A percentile compares a stretch with the other conserved stretches of the same genome.
phyloP scores from a whole-genome alignment of 2,888 invertebrate genomes.

The Apoda limacodes region DNA sequence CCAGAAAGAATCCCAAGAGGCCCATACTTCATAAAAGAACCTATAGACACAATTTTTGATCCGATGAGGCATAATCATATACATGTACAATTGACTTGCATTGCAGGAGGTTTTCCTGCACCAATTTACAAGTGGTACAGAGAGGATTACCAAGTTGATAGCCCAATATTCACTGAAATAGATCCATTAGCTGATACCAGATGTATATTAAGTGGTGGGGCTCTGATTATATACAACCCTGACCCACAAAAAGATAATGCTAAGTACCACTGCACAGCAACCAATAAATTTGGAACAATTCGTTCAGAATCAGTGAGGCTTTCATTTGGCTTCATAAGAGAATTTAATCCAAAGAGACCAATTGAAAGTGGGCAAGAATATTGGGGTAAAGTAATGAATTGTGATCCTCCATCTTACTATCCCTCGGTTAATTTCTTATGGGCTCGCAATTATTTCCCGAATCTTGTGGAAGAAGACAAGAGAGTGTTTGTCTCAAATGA shows the following conservation, averaged over 20 bases:
- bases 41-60: conserved; percentile 86
- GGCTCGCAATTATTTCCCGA: conserved; percentile 90
- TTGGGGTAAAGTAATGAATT: conserved; percentile 93
- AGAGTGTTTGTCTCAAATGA: conserved; percentile 94
- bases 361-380: conserved; percentile 88
- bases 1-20: conserved; percentile 86
- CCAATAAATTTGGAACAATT: conserved; percentile 90
- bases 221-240: conserved; percentile 88
- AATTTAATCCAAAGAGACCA: conserved; percentile 90
- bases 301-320: conserved; percentile 89
- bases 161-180: conserved; percentile 77
- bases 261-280: conserved; percentile 90
- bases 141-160: conserved; percentile 87
- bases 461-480: conserved; percentile 93
- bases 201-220: conserved; percentile 92
- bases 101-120: conserved; percentile 89
- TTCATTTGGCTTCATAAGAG: conserved; percentile 90
- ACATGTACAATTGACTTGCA: conserved; percentile 83
- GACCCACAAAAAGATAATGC: conserved; percentile 85
- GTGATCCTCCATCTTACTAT: conserved; percentile 93
- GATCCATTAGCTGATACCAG: conserved; percentile 81
- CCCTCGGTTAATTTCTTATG: conserved; percentile 91
- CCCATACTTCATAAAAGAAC: conserved; percentile 89
- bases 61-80: conserved; percentile 80
- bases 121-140: conserved; percentile 92